phyloP scores from a whole-genome alignment of 2,888 invertebrate species.

The Cabera pusaria region DNA sequence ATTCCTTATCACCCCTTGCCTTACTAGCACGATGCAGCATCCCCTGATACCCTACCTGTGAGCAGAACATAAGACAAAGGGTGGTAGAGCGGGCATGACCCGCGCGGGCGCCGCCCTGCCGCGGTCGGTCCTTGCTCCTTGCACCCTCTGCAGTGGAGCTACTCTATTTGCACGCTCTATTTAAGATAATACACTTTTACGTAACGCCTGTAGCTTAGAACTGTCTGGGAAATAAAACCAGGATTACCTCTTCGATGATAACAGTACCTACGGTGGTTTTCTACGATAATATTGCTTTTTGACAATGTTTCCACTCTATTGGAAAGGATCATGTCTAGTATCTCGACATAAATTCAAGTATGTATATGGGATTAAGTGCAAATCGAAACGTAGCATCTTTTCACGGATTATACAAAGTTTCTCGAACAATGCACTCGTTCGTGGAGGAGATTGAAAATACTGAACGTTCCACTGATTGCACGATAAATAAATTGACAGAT shows the following conservation, averaged over 20 bases:
- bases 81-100: conserved; percentile 62
- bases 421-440: neutral
- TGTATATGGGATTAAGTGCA: too few relatives aligned
- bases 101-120: conserved; percentile 54
- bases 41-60: conserved; percentile 33
- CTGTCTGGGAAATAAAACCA: conserved; percentile 47
- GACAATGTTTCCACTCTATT: conserved; percentile 16
- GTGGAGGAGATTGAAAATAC: neutral
- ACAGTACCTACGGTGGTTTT: conserved; percentile 5
- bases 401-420: neutral
- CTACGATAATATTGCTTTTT: conserved; percentile 19
- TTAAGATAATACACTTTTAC: conserved; percentile 63
- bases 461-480: neutral
- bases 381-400: neutral
- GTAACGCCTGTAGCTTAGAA: conserved; percentile 58
- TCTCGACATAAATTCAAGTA: conserved; percentile 8
- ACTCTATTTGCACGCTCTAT: conserved; percentile 46
- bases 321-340: conserved; percentile 2
- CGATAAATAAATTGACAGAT: conserved; percentile 5
- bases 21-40: conserved; percentile 55
- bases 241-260: conserved; percentile 22
- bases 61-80: conserved; percentile 56
- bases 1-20: conserved; percentile 31
- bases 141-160: conserved; percentile 36
- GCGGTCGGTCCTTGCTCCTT: conserved; percentile 66